These are phyloP conservation scores for Ennomos quercinarius DNA, from an alignment of 2,888 invertebrate species.

Conservation along the genomic window DNA sequence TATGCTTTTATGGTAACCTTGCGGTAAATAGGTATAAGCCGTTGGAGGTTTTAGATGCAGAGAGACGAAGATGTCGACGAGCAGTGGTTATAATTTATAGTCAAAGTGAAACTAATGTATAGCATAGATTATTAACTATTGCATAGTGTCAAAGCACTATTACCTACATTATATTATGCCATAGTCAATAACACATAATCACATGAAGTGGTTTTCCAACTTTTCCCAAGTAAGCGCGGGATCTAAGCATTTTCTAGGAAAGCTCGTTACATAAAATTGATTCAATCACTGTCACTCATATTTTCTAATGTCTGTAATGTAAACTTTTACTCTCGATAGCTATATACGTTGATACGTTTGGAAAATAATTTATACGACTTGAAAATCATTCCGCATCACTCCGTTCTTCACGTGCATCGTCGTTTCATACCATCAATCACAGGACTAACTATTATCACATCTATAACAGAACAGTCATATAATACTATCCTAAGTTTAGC, in stretches of 20 bases:
- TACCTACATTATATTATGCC: neutral
- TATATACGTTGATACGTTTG: neutral
- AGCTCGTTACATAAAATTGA: slow-evolving; percentile 28
- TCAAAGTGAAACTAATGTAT: neutral
- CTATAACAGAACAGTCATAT: too few species aligned
- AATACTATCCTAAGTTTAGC: too few species aligned
- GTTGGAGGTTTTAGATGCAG: too few species aligned
- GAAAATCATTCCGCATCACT: too few species aligned
- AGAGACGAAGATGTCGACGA: too few species aligned
- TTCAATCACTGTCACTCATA: slow-evolving; percentile 20
- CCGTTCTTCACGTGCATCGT: too few species aligned
- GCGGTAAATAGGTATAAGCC: too few species aligned
- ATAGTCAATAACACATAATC: neutral
- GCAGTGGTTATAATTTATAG: neutral
- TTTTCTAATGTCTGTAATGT: slow-evolving; percentile 24
- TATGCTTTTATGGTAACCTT: too few species aligned
- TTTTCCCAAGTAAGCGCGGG: neutral
- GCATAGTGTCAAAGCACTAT: neutral
- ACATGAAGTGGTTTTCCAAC: slow-evolving; percentile 8
- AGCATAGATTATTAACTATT: neutral
- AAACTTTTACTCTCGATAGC: neutral
- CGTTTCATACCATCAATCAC: too few species aligned
- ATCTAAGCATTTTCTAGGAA: slow-evolving; percentile 11
- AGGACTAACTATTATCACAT: too few species aligned
- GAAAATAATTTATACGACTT: slow-evolving; percentile 7